These are phyloP conservation scores for Aphelinus atriplicis DNA, from an alignment of 1,140 invertebrate genomes.

Conservation along the genomic window DNA sequence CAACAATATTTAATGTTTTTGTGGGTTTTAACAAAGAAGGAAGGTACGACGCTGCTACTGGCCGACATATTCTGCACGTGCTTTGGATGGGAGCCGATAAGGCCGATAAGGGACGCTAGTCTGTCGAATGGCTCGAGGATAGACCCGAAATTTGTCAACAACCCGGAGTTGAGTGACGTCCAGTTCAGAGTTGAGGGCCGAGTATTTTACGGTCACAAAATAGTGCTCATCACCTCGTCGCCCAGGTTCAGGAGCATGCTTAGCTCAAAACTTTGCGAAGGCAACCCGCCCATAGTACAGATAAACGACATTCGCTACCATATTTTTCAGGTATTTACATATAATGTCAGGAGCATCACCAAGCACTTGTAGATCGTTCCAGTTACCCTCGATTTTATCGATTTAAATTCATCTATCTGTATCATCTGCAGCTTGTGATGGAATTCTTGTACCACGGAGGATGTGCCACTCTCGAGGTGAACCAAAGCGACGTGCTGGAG, in stretches of 20 bases:
- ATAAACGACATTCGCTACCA: slow-evolving; percentile 93
- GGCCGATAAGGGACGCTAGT: slow-evolving; percentile 75
- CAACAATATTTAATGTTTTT: too few species aligned
- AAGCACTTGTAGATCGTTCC: not conserved
- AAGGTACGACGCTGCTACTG: slow-evolving; percentile 85
- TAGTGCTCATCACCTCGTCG: slow-evolving; percentile 90
- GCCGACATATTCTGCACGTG: slow-evolving; percentile 91
- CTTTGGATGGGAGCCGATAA: slow-evolving; percentile 87
- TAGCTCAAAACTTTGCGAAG: slow-evolving; percentile 79
- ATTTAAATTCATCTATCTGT: not conserved
- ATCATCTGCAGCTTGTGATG: slow-evolving; percentile 82
- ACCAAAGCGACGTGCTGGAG: slow-evolving; percentile 84
- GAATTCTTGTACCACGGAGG: slow-evolving; percentile 92
- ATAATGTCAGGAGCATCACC: not conserved
- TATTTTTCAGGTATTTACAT: slow-evolving; percentile 80
- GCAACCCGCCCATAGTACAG: slow-evolving; percentile 84
- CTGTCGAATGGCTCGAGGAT: slow-evolving; percentile 80
- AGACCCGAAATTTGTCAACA: slow-evolving; percentile 92
- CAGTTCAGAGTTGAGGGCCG: slow-evolving; percentile 90
- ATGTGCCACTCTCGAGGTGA: slow-evolving; percentile 79
- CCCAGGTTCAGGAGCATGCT: slow-evolving; percentile 87
- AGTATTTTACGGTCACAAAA: slow-evolving; percentile 94
- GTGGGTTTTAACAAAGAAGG: slow-evolving; percentile 71
- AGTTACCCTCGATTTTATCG: not conserved
- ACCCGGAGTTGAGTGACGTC: slow-evolving; percentile 89